Percentiles rank a stretch among this genome's conserved stretches.
Conservation (phyloP, 1,140 invertebrate genomes). For the Helicoverpa armigera region DNA sequence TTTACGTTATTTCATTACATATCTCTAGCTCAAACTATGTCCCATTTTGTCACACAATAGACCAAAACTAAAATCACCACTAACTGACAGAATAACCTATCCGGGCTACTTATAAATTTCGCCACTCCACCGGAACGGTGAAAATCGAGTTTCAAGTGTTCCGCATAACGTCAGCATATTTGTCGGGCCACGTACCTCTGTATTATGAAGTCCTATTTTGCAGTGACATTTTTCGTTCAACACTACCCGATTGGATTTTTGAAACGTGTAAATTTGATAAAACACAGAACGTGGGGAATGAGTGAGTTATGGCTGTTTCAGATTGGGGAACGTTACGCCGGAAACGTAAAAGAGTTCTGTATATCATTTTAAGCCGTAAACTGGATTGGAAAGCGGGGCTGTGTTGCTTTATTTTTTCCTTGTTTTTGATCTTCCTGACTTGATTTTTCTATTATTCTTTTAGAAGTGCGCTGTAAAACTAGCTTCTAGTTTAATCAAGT, state of each 20-base stretch:
- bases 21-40: background rate
- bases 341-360: slow-evolving; percentile 40
- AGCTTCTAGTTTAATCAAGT: background rate
- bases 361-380: slow-evolving; percentile 40
- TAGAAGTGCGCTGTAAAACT: background rate
- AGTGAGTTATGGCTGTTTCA: slow-evolving; percentile 50
- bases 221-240: slow-evolving; percentile 80
- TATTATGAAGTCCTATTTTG: slow-evolving; percentile 81
- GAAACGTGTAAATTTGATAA: slow-evolving; percentile 83
- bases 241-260: slow-evolving; percentile 78
- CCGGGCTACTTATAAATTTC: slow-evolving; percentile 69
- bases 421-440: slow-evolving; percentile 8
- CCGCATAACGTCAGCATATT: slow-evolving; percentile 76
- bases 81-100: slow-evolving; percentile 27
- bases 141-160: slow-evolving; percentile 77
- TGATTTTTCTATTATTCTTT: slow-evolving; percentile 5
- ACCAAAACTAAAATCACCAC: background rate
- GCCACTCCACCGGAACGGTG: slow-evolving; percentile 65
- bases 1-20: background rate
- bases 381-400: slow-evolving; percentile 31
- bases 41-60: background rate
- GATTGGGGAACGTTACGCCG: slow-evolving; percentile 38
- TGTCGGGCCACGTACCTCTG: slow-evolving; percentile 68
- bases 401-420: slow-evolving; percentile 10
- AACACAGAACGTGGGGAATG: slow-evolving; percentile 61